These are phyloP conservation scores for Dicranocentrus wangi DNA, from an alignment of 2,888 invertebrate species.

Conservation along the genomic window DNA sequence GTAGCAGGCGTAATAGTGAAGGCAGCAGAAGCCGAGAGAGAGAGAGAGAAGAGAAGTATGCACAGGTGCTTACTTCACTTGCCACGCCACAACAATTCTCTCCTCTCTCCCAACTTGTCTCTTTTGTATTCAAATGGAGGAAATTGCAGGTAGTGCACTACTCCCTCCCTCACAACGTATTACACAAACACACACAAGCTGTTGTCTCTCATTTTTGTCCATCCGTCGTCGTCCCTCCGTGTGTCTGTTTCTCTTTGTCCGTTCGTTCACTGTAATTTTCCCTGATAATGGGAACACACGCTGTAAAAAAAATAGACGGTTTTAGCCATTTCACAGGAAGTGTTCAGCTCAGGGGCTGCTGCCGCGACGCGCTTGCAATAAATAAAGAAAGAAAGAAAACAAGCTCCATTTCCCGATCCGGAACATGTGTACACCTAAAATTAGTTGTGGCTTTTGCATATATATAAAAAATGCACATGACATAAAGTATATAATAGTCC, in stretches of 20 bases:
- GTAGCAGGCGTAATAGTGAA: constrained; percentile 29
- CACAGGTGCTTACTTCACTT: constrained; percentile 23
- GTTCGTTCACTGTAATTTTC: background rate
- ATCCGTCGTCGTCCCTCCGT: background rate
- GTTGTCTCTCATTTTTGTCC: constrained; percentile 6
- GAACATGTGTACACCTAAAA: too few relatives aligned
- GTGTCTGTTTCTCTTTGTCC: constrained; percentile 11
- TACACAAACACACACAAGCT: background rate
- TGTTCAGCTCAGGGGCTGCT: constrained; percentile 18
- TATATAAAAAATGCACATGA: constrained; percentile 14
- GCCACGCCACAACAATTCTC: constrained; percentile 12
- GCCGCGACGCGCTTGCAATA: constrained; percentile 27
- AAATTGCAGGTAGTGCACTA: constrained; percentile 45
- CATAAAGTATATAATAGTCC: background rate
- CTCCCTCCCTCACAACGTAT: background rate
- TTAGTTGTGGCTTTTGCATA: too few relatives aligned
- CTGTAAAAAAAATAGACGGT: background rate
- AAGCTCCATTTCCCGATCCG: constrained; percentile 47
- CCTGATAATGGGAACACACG: background rate
- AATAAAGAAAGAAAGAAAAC: constrained; percentile 42
- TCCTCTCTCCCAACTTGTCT: background rate
- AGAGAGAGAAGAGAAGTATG: constrained; percentile 6
- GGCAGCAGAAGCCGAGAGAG: constrained; percentile 2
- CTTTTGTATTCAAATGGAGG: constrained; percentile 44
- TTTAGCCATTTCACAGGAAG: constrained; percentile 8